Evolutionary conservation across 1,140 invertebrate genomes (phyloP).

Genomic region (Druon quercuslanigerum): DNA sequence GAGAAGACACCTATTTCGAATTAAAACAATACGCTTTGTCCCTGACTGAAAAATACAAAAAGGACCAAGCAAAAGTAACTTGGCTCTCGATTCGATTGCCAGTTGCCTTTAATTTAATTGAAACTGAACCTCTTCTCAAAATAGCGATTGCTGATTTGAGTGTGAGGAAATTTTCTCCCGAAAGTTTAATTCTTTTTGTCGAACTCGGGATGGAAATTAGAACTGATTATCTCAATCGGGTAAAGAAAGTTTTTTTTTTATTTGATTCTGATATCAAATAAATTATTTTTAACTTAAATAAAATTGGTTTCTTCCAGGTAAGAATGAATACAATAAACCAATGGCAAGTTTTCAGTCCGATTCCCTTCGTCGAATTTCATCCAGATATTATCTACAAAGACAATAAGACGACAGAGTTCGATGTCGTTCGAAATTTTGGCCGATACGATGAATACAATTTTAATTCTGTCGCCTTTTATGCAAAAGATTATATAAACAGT

Average conservation of each 20-base stretch:
- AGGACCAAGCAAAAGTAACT: conserved; percentile 81
- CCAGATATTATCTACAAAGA: conserved; percentile 79
- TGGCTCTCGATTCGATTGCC: conserved; percentile 84
- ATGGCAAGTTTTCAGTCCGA: conserved; percentile 88
- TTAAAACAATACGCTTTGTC: conserved; percentile 80
- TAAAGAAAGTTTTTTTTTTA: conserved; percentile 65
- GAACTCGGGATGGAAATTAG: conserved; percentile 82
- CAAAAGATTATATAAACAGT: conserved; percentile 86
- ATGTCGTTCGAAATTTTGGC: conserved; percentile 86
- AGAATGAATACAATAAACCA: conserved; percentile 90
- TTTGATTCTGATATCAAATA: not conserved
- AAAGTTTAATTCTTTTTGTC: conserved; percentile 82
- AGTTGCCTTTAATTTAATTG: conserved; percentile 58
- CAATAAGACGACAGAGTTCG: conserved; percentile 77
- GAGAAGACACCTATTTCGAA: conserved; percentile 79
- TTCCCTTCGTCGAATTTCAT: conserved; percentile 88
- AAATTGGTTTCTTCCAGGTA: conserved; percentile 74
- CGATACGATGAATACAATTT: conserved; percentile 86
- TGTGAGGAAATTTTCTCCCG: conserved; percentile 81
- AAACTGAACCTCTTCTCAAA: conserved; percentile 74
- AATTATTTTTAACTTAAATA: conserved; percentile 28
- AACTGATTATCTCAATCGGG: conserved; percentile 89
- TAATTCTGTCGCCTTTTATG: conserved; percentile 88
- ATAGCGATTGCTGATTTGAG: conserved; percentile 84
- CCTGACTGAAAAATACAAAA: conserved; percentile 82